Conservation (phyloP, 2,797 vertebrate species). For the Smutsia temminckii region DNA sequence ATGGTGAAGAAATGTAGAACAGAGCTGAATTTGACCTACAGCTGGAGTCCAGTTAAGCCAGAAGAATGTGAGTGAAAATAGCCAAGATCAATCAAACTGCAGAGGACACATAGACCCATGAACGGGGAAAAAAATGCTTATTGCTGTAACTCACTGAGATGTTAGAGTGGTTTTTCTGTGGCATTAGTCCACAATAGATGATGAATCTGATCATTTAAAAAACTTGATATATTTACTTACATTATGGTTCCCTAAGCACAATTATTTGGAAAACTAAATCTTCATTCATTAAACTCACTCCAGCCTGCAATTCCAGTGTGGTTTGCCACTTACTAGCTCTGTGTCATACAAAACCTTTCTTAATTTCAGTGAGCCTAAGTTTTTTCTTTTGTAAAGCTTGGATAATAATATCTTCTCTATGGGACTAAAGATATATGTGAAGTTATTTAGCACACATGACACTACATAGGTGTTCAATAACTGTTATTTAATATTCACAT, state of each 20-base stretch:
- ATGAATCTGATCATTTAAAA: neutral
- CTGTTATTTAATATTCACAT: neutral
- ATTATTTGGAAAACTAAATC: neutral
- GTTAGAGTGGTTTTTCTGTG: neutral
- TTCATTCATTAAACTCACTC: neutral
- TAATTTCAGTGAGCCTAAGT: neutral
- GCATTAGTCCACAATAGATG: neutral
- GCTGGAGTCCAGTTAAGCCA: neutral
- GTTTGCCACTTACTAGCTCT: neutral
- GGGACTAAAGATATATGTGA: neutral
- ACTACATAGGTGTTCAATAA: neutral
- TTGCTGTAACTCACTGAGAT: neutral
- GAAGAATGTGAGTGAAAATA: neutral
- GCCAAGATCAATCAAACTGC: neutral
- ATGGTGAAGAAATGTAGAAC: neutral
- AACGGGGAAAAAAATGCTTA: neutral
- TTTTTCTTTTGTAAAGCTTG: constrained; percentile 22
- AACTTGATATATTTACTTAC: neutral
- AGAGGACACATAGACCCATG: neutral
- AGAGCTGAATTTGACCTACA: neutral
- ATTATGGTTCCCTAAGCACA: neutral
- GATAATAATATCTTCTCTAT: neutral
- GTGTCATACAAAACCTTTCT: neutral
- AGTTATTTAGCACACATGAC: neutral
- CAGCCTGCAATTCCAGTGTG: neutral